Base-by-base conservation (phyloP, 2,888 invertebrate genomes). In the Pristionchus arcanus region DNA sequence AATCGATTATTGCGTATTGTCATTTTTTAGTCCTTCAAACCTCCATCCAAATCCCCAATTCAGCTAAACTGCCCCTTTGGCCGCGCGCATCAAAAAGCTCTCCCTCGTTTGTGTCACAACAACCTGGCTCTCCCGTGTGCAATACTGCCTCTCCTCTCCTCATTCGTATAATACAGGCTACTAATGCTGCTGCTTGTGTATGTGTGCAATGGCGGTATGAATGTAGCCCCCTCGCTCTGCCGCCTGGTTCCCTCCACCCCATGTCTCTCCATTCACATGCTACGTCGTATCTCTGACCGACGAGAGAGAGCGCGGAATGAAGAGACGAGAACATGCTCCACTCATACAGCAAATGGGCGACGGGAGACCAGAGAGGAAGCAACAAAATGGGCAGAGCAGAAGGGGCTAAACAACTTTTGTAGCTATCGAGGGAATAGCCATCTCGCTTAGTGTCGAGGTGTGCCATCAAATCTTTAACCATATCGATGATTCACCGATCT, bases 321-420 rank as follows among this genome's bases (percentile, higher is more conserved):
- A 68, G 68, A 59, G 59, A 19, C 59, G 21, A 0, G 0, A 0
- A 7, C 68, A 28, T 7, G 2, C 68, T 25, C n/a, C 28, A 68
- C 59, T 59, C 15, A 25, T 15, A 68, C 42, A 68, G 68, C 68
- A 68, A 68, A 68, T 68, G 68, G 68, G 68, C 25, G 63, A 63
- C 25, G n/a, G 15, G n/a, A 63, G 59, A 59, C 59, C 59, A 59
- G 59, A 59, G 59, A 31, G 31, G 68, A 31, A 68, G 68, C 68
- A 68, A 68, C 68, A n/a, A 77, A 77, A 49, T 77, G 77, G 77
- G 42, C 25, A n/a, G 34, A n/a, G 42, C 15, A 37, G 28, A 28
- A 71, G 71, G 11, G 71, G 71, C 71, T 71, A 71, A 71, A 71
- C 71, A 71, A 71, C 71, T 71, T 71, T 71, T 71, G 71, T 71